Evolutionary conservation across 2,797 vertebrate species (phyloP).

Genomic region (Threskiornis aethiopicus): DNA sequence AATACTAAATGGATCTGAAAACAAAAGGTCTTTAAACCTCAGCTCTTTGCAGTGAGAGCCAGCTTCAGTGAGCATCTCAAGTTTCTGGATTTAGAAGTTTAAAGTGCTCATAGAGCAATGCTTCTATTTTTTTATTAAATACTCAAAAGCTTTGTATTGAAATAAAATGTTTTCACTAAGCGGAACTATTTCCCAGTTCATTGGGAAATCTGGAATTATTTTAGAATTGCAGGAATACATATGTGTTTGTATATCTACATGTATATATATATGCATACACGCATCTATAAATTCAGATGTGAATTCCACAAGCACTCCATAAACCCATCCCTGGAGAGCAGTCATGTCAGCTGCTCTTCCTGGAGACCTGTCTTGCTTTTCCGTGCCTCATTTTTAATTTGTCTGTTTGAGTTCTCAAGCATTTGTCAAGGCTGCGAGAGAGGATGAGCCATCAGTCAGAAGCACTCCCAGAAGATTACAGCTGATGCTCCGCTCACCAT

Average conservation of each 20-base stretch:
- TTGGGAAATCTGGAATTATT: background rate
- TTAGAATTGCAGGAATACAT: background rate
- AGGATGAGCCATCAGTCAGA: background rate
- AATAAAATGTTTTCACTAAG: background rate
- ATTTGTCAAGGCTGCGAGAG: background rate
- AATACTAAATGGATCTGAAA: background rate
- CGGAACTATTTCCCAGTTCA: background rate
- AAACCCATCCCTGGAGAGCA: background rate
- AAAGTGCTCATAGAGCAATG: background rate
- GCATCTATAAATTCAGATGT: background rate
- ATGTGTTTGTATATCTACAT: fast-evolving
- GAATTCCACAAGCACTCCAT: background rate
- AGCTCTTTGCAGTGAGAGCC: background rate
- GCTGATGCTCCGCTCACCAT: fast-evolving
- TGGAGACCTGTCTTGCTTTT: background rate
- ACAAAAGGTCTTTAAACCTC: background rate
- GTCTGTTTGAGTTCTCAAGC: fast-evolving
- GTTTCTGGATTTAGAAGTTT: background rate
- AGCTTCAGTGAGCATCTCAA: background rate
- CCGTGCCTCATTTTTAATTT: fast-evolving
- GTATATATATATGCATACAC: fast-evolving
- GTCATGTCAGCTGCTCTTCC: background rate
- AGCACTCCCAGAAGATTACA: background rate
- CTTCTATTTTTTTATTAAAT: background rate
- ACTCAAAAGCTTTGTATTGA: background rate